These are phyloP conservation scores for Vidua macroura DNA, from an alignment of 2,113 vertebrate species.

Conservation along the genomic window DNA sequence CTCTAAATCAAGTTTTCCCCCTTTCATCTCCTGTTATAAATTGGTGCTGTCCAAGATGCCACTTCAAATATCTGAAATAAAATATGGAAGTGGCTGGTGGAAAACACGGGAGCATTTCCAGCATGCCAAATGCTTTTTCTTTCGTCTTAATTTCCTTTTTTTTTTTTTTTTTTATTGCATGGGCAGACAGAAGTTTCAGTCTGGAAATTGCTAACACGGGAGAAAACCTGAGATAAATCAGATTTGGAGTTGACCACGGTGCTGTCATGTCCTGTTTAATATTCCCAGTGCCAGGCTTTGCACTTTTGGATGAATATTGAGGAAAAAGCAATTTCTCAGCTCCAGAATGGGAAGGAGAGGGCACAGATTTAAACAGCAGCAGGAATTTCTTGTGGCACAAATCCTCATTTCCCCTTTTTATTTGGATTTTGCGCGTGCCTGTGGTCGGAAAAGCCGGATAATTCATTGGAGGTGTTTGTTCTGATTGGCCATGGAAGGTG, in stretches of 20 bases:
- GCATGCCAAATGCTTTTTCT: background rate
- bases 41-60: background rate
- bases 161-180: background rate
- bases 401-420: background rate
- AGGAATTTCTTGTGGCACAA: background rate
- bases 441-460: background rate
- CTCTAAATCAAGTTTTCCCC: background rate
- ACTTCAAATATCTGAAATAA: background rate
- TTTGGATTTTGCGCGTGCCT: background rate
- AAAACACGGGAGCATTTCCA: background rate
- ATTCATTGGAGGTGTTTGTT: background rate
- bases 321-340: background rate
- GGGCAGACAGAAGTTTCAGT: background rate
- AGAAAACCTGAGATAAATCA: background rate
- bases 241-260: background rate
- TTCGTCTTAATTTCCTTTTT: background rate
- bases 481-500: background rate
- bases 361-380: background rate
- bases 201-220: background rate
- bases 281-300: background rate
- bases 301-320: background rate
- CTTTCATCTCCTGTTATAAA: background rate
- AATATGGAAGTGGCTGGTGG: background rate
- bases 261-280: background rate
- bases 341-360: background rate